Base-by-base conservation (phyloP, 2,113 vertebrate species). In the Calidris pygmaea region DNA sequence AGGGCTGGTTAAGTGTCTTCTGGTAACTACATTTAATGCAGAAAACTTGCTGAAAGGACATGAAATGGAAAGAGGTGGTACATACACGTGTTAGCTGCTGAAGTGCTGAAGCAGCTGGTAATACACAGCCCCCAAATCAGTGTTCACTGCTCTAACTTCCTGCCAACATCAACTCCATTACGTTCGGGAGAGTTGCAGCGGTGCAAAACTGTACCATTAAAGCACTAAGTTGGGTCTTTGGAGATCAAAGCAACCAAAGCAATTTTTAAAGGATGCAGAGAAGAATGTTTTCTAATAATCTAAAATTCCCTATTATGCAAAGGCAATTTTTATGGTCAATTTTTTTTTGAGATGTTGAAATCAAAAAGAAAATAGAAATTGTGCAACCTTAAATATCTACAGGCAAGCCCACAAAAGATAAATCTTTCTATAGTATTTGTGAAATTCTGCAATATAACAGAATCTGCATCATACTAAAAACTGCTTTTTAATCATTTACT, bases 51-150 rank as follows among this genome's bases (percentile, higher is more conserved):
- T 60, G 34, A 47, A 88, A 92, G 39, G 62, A 58, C 8, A 7
- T 5, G 32, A 78, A 84, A 22, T 11, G 81, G 19, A 71, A 37
- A 0, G 7, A 39, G 67, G 32, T 67, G 9, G 14, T 29, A 41
- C 9, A n/a, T 2, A 20, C 10, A 27, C 2, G 0, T 47, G 34
- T 37, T 63, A 50, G 37, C 26, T 22, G 30, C 71, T 88, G 1
- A 71, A 66, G 18, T 66, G 35, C 59, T 43, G 26, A n/a, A 72
- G 52, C 7, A 67, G 14, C 2, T n/a, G 29, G 17, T 45, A 55
- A 73, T 5, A 84, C 27, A 53, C 7, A 70, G 35, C 22, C 29
- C 41, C 9, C 65, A 70, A 0, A 4, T n/a, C 14, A 18, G 20
- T 7, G 32, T n/a, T 43, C 13, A 8, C 34, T 10, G 12, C 30